Evolutionary conservation across 2,113 vertebrate species (phyloP).

Genomic region (Python bivittatus): DNA sequence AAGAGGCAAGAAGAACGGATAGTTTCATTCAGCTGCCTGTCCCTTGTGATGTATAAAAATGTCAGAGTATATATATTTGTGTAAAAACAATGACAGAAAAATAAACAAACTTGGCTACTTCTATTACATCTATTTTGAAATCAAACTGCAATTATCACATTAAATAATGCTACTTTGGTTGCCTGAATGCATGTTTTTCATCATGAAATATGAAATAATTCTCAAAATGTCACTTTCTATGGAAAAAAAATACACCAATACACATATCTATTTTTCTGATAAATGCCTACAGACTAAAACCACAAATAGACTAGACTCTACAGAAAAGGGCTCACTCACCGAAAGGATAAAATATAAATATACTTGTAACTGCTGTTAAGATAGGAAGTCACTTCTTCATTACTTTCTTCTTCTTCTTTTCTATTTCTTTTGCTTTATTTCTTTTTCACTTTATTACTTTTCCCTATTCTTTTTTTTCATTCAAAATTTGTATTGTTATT

Average conservation of each 20-base stretch:
- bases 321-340: not conserved
- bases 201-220: not conserved
- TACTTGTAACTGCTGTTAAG: not conserved
- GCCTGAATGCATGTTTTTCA: not conserved
- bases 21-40: not conserved
- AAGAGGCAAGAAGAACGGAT: rapidly evolving
- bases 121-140: not conserved
- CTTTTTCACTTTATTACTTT: not conserved
- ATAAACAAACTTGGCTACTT: not conserved
- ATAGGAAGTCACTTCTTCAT: not conserved
- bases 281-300: not conserved
- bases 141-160: not conserved
- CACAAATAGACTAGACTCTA: not conserved
- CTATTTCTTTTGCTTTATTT: not conserved
- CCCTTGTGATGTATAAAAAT: not conserved
- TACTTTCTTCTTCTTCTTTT: not conserved
- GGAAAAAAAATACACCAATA: not conserved
- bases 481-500: not conserved
- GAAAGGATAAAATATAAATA: not conserved
- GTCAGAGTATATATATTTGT: not conserved
- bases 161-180: not conserved
- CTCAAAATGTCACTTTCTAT: not conserved
- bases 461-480: not conserved
- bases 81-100: not conserved
- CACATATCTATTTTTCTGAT: not conserved